A percentile compares a stretch with the other conserved stretches of the same genome.
These are phyloP conservation scores for Cloeon dipterum DNA, from an alignment of 2,888 invertebrate species.

Conservation along the genomic window DNA sequence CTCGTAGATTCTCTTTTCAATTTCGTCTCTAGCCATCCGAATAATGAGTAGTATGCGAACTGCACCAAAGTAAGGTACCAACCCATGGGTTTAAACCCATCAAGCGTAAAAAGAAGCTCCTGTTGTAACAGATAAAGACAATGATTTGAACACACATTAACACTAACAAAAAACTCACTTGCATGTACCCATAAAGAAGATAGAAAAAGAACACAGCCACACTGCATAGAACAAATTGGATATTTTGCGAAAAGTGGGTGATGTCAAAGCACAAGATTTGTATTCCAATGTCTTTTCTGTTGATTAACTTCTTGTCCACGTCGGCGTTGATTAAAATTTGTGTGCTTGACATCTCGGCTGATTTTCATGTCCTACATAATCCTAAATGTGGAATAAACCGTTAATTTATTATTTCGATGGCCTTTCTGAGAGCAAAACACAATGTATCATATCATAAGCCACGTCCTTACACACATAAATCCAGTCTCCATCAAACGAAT, in stretches of 20 bases:
- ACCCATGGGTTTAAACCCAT: constrained; percentile 71
- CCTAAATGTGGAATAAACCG: too few relatives aligned
- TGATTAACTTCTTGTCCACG: background rate
- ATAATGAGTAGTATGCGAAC: constrained; percentile 62
- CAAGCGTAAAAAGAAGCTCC: constrained; percentile 79
- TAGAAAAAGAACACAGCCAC: constrained; percentile 68
- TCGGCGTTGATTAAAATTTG: background rate
- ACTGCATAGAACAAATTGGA: constrained; percentile 55
- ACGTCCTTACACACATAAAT: too few relatives aligned
- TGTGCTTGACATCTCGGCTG: background rate
- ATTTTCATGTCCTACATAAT: too few relatives aligned
- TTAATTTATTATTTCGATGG: too few relatives aligned
- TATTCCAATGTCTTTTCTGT: constrained; percentile 19
- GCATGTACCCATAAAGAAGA: constrained; percentile 72
- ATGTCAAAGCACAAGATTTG: constrained; percentile 54
- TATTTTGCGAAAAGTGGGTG: constrained; percentile 32
- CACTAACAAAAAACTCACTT: constrained; percentile 19
- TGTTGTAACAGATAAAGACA: constrained; percentile 13
- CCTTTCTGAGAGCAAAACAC: too few relatives aligned
- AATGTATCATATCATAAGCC: too few relatives aligned
- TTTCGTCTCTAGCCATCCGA: constrained; percentile 53
- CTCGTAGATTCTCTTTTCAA: constrained; percentile 28
- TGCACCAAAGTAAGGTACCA: constrained; percentile 84
- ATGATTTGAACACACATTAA: background rate
- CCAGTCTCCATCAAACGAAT: too few relatives aligned